Evolutionary conservation across 1,140 invertebrate genomes (phyloP).

Genomic region (Trigoniulus corallinus): DNA sequence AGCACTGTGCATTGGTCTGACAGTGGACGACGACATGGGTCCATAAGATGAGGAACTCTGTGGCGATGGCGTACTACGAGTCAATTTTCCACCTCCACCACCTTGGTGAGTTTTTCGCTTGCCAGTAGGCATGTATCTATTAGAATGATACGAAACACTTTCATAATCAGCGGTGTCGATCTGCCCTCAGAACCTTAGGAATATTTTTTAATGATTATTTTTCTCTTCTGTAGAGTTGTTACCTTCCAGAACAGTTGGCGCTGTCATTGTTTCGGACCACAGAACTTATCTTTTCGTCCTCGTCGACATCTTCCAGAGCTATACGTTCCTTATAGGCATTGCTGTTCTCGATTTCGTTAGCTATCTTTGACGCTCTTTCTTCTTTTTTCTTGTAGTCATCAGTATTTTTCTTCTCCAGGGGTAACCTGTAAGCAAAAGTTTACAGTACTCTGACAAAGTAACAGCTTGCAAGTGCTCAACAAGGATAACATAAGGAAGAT

Average conservation of each 20-base stretch:
- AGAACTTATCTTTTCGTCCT: slow-evolving; percentile 50
- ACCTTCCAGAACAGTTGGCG: background rate
- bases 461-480: slow-evolving; percentile 2
- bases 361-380: slow-evolving; percentile 68
- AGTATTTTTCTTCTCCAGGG: slow-evolving; percentile 61
- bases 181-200: no score
- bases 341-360: slow-evolving; percentile 73
- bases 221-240: background rate
- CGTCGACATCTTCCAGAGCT: slow-evolving; percentile 79
- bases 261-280: slow-evolving; percentile 19
- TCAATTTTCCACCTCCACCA: slow-evolving; percentile 30
- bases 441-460: background rate
- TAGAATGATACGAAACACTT: background rate
- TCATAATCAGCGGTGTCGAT: no score
- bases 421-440: slow-evolving; percentile 29
- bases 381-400: slow-evolving; percentile 70
- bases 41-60: no score
- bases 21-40: no score
- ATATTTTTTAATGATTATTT: background rate
- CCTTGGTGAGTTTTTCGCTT: slow-evolving; percentile 45
- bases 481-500: background rate
- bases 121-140: slow-evolving; percentile 56
- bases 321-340: slow-evolving; percentile 57
- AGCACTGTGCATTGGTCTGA: no score
- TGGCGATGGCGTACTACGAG: no score